Percentiles rank a stretch among this genome's conserved stretches.
These are phyloP conservation scores for Diglossa brunneiventris DNA, from an alignment of 2,113 vertebrate genomes.

Conservation along the genomic window DNA sequence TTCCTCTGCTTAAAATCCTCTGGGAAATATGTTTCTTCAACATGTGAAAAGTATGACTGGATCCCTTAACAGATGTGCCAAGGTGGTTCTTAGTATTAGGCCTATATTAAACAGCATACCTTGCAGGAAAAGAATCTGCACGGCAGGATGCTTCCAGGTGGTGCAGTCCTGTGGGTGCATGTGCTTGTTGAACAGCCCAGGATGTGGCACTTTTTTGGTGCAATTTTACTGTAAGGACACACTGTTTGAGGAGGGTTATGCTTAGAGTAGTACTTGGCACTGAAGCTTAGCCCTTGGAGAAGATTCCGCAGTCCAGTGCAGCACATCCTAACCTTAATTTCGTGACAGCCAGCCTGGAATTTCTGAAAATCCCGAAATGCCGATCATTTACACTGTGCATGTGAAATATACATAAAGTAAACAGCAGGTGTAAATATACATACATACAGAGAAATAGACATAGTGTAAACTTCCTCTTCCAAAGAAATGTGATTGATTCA, in stretches of 20 bases:
- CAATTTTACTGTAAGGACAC: not conserved
- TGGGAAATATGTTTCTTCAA: not conserved
- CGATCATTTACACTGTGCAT: not conserved
- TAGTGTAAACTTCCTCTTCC: not conserved
- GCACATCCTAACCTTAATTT: not conserved
- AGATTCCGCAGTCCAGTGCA: conserved; percentile 33
- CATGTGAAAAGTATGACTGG: not conserved
- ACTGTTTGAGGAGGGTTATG: not conserved
- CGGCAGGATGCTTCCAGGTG: conserved; percentile 42
- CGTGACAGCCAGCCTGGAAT: not conserved
- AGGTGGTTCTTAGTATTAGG: not conserved
- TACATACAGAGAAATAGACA: not conserved
- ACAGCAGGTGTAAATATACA: not conserved
- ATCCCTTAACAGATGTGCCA: not conserved
- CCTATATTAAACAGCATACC: conserved; percentile 53
- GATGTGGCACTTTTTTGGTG: not conserved
- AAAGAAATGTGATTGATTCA: not conserved
- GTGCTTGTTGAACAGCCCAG: not conserved
- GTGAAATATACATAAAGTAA: not conserved
- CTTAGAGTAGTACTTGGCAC: not conserved
- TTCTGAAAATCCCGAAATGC: not conserved
- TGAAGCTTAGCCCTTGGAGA: conserved; percentile 41
- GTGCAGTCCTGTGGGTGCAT: not conserved
- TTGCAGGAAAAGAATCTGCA: conserved; percentile 64
- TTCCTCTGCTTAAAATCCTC: not conserved